Conservation (phyloP, 2,888 invertebrate species). For the Dermolepida albohirtum region DNA sequence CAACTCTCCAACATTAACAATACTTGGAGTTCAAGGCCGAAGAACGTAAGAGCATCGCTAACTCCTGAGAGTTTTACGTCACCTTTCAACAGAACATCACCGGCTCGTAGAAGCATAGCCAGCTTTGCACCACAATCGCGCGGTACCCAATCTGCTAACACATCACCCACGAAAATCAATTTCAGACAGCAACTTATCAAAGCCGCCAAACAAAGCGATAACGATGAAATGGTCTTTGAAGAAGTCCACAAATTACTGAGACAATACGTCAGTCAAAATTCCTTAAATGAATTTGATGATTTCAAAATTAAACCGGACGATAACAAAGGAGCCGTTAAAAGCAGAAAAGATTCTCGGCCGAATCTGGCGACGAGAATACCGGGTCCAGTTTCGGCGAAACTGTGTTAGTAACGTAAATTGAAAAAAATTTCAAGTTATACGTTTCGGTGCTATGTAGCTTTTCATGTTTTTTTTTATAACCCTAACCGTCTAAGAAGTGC, state of each 20-base stretch:
- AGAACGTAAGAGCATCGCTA: constrained; percentile 66
- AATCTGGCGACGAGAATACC: constrained; percentile 68
- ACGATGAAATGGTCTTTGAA: constrained; percentile 78
- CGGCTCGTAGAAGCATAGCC: constrained; percentile 63
- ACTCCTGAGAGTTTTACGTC: constrained; percentile 74
- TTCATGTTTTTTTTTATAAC: not conserved
- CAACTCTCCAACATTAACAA: constrained; percentile 68
- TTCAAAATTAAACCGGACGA: constrained; percentile 51
- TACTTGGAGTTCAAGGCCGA: constrained; percentile 79
- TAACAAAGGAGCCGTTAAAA: constrained; percentile 58
- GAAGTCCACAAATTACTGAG: constrained; percentile 80
- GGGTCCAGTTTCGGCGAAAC: constrained; percentile 61
- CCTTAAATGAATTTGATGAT: constrained; percentile 74
- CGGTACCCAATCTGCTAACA: constrained; percentile 69
- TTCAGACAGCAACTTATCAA: constrained; percentile 78
- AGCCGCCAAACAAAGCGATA: constrained; percentile 78
- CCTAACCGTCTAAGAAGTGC: too few relatives aligned
- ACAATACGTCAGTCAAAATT: constrained; percentile 71
- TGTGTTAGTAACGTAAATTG: constrained; percentile 16
- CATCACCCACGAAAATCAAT: constrained; percentile 73
- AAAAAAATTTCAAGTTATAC: not conserved
- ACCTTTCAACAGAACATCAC: constrained; percentile 58
- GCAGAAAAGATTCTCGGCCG: constrained; percentile 68
- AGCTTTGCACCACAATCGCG: constrained; percentile 64
- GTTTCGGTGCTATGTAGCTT: constrained; percentile 21